Percentiles rank a stretch among this genome's conserved stretches.
Conservation (phyloP, 2,888 invertebrate genomes). For the Hypena proboscidalis region DNA sequence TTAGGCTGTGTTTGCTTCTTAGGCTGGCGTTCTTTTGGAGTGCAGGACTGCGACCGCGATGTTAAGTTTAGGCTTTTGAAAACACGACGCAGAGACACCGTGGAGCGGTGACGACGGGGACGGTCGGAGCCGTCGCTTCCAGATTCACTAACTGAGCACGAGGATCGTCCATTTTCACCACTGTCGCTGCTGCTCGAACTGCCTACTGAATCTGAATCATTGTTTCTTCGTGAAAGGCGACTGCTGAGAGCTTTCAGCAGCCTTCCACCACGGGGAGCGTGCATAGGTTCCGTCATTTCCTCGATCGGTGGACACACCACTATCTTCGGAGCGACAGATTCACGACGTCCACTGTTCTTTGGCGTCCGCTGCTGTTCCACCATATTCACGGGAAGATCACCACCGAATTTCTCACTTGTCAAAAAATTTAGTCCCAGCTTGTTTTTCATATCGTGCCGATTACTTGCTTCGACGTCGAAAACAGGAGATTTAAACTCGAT, state of each 20-base stretch:
- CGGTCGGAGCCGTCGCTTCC: constrained; percentile 87
- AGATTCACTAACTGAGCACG: constrained; percentile 86
- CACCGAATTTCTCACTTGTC: constrained; percentile 66
- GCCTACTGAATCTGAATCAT: constrained; percentile 70
- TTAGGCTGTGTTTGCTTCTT: constrained; percentile 89
- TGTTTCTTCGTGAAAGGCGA: constrained; percentile 84
- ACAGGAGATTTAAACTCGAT: constrained; percentile 33
- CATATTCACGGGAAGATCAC: constrained; percentile 62
- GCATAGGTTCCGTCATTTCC: constrained; percentile 83
- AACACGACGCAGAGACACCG: constrained; percentile 89
- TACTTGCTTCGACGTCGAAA: constrained; percentile 46
- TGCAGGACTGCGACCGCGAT: constrained; percentile 87
- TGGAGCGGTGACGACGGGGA: constrained; percentile 79
- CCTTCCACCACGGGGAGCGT: constrained; percentile 85
- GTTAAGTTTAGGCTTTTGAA: constrained; percentile 89
- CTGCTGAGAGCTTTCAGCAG: constrained; percentile 88
- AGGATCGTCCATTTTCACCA: constrained; percentile 69
- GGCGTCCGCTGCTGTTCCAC: constrained; percentile 52
- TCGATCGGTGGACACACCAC: constrained; percentile 80
- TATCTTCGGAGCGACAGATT: constrained; percentile 74
- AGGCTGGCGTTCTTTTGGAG: constrained; percentile 77
- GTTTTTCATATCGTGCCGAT: constrained; percentile 70
- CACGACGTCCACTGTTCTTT: constrained; percentile 58
- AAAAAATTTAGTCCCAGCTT: constrained; percentile 66
- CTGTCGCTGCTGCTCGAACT: constrained; percentile 80